A percentile compares a stretch with the other conserved stretches of the same genome.
These are phyloP conservation scores for Drosophila rubida DNA, from an alignment of 2,888 invertebrate species.

Conservation along the genomic window DNA sequence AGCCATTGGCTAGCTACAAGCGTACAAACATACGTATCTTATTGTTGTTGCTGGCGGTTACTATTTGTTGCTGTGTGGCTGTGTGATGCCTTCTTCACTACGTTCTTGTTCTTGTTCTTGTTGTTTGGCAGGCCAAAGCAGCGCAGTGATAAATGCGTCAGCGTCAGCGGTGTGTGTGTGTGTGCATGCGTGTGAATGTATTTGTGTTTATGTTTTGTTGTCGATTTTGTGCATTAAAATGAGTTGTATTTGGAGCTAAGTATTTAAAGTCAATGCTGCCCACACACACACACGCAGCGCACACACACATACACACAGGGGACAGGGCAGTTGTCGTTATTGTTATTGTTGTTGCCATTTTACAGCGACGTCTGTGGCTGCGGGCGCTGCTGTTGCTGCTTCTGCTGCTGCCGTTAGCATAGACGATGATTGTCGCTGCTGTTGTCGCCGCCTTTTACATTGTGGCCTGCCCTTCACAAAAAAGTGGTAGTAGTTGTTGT, in stretches of 20 bases:
- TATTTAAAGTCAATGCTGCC: constrained; percentile 48
- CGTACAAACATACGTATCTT: constrained; percentile 1
- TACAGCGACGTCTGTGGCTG: constrained; percentile 43
- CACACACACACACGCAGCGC: constrained; percentile 6
- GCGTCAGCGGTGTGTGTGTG: constrained; percentile 43
- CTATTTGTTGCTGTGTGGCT: constrained; percentile 37
- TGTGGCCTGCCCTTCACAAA: constrained; percentile 53
- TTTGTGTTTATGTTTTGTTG: constrained; percentile 20
- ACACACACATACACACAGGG: constrained; percentile 1
- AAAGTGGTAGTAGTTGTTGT: constrained; percentile 28
- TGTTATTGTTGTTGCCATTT: constrained; percentile 49
- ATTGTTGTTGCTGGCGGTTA: constrained; percentile 22
- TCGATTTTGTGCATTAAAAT: constrained; percentile 64
- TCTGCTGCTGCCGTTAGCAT: constrained; percentile 21
- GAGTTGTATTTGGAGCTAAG: constrained; percentile 53
- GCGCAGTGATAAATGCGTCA: constrained; percentile 62
- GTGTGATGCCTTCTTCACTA: constrained; percentile 45
- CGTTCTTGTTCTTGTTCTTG: constrained; percentile 35
- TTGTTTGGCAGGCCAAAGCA: constrained; percentile 43
- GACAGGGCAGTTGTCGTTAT: constrained; percentile 38
- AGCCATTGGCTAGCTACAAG: constrained; percentile 29
- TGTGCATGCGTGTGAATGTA: neutral
- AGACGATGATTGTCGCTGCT: constrained; percentile 11
- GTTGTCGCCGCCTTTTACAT: constrained; percentile 33
- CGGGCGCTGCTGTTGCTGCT: constrained; percentile 29